Percentiles rank a stretch among this genome's conserved stretches.
phyloP scores from a whole-genome alignment of 2,797 vertebrate species.

The Siniperca obscura region DNA sequence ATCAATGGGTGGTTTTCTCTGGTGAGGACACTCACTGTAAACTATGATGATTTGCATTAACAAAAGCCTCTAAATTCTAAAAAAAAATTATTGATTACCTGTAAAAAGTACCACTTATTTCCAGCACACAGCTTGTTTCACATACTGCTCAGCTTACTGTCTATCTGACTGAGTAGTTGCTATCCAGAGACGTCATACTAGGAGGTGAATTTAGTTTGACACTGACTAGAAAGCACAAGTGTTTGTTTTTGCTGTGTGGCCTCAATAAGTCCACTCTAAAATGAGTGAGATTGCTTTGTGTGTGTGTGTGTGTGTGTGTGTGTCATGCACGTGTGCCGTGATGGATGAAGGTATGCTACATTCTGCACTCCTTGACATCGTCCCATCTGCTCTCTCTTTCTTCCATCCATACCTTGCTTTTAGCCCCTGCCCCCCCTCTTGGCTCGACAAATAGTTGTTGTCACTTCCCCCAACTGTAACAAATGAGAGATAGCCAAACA shows the following conservation, averaged over 20 bases:
- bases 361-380: constrained; percentile 68
- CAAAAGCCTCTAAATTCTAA: neutral
- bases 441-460: constrained; percentile 76
- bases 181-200: constrained; percentile 20
- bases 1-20: no score
- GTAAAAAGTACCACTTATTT: neutral
- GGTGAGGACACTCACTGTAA: neutral
- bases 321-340: constrained; percentile 45
- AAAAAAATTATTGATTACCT: neutral
- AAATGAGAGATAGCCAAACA: constrained; percentile 81
- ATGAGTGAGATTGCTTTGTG: constrained; percentile 17
- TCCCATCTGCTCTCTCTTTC: constrained; percentile 74
- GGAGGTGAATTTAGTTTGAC: constrained; percentile 25
- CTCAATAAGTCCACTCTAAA: constrained; percentile 26
- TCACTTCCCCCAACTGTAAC: constrained; percentile 81
- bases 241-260: constrained; percentile 44
- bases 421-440: constrained; percentile 56
- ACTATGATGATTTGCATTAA: neutral
- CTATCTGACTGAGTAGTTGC: constrained; percentile 21
- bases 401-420: constrained; percentile 62
- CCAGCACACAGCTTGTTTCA: neutral
- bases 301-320: constrained; percentile 10
- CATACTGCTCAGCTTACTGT: neutral
- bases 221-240: constrained; percentile 15
- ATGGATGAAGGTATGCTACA: constrained; percentile 80